Base-by-base conservation (phyloP, 2,888 invertebrate species). In the Melieria picta region DNA sequence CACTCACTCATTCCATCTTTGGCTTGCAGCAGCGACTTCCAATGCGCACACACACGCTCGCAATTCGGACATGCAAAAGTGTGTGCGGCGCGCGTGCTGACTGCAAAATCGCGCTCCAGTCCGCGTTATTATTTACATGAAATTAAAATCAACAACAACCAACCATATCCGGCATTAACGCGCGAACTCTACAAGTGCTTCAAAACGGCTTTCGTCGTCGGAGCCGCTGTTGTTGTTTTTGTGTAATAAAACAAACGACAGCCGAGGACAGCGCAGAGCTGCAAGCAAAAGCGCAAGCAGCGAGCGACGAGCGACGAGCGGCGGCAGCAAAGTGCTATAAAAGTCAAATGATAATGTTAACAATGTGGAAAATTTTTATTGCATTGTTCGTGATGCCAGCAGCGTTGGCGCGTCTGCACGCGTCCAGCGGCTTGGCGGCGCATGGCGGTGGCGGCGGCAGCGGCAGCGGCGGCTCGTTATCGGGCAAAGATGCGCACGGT, bases 291-390 rank as follows among this genome's bases (percentile, higher is more conserved):
- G 30, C 30, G 30, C 30, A 30, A 30, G 30, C 30, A 30, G 30
- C 30, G 30, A 30, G 30, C 30, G 3, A 16, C 16, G 16, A 16
- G 16, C 16, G 16, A 30, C 30, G 30, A 30, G 56, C 58, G 55
- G 65, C 46, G 47, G 61, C 71, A 60, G 47, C 64, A 83, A 84
- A 85, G 81, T 85, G 83, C 79, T 80, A 84, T 84, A 85, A 84
- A 85, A 84, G 83, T 84, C 83, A 84, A 84, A 84, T 85, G 80
- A 81, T 83, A 81, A 82, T 83, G 79, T 81, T 85, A 80, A 82
- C 84, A 84, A 82, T 84, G 81, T 85, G 84, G 85, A 83, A 83
- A 81, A 83, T 84, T 82, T 85, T 83, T 80, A 83, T 85, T 80
- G 80, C 77, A 61, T 60, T 82, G 69, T 79, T 80, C 78, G 78